Evolutionary conservation across 1,140 invertebrate genomes (phyloP).

Genomic region (Lucilia cuprina): DNA sequence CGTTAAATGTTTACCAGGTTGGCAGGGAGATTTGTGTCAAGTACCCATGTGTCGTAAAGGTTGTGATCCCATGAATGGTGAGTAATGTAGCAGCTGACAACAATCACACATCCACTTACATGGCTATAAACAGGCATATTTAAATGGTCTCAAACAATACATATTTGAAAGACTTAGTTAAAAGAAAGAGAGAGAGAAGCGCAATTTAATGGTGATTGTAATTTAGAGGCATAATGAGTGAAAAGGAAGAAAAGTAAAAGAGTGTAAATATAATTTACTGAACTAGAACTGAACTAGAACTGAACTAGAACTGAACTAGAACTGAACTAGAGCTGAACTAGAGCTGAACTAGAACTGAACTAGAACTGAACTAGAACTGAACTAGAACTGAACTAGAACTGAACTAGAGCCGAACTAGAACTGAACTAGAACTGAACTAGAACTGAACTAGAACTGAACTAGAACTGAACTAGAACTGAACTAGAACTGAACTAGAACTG

Average conservation of each 20-base stretch:
- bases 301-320: too few species aligned
- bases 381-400: too few species aligned
- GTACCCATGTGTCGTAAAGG: slow-evolving; percentile 88
- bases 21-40: slow-evolving; percentile 92
- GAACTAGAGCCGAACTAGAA: too few species aligned
- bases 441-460: too few species aligned
- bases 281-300: too few species aligned
- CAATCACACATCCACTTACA: not conserved
- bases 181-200: not conserved
- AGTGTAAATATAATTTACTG: not conserved
- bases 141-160: not conserved
- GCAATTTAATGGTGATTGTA: not conserved
- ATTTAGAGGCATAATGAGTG: not conserved
- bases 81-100: not conserved
- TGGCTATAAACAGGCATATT: not conserved
- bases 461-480: too few species aligned
- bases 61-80: slow-evolving; percentile 84
- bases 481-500: too few species aligned
- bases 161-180: not conserved
- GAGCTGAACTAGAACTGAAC: too few species aligned
- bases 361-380: too few species aligned
- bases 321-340: too few species aligned
- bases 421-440: too few species aligned
- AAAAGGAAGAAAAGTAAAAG: not conserved
- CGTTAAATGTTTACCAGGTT: slow-evolving; percentile 86